Evolutionary conservation across 2,888 invertebrate genomes (phyloP).

Genomic region (Tolmerus cingulatus): DNA sequence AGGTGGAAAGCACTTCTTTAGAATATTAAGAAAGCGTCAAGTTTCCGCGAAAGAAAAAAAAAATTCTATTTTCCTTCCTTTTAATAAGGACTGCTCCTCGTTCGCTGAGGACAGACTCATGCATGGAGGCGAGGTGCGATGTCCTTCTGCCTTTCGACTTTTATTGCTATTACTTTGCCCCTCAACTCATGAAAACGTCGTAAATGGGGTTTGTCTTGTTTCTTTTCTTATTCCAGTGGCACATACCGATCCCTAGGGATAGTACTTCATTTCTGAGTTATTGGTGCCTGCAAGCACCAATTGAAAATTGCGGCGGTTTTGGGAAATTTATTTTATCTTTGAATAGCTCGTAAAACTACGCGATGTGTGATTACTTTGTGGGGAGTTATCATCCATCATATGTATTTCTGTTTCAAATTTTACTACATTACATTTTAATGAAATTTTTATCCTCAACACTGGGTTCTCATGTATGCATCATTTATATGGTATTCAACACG

Average conservation of each 20-base stretch:
- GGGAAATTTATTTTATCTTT: not conserved
- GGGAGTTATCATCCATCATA: not conserved
- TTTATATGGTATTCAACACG: not conserved
- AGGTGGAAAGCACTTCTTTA: constrained; percentile 7
- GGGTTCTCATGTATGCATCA: not conserved
- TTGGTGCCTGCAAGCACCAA: not conserved
- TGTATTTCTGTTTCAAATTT: not conserved
- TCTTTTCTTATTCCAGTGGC: not conserved
- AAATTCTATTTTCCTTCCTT: not conserved
- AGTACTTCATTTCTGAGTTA: not conserved
- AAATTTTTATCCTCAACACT: not conserved
- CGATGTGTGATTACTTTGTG: not conserved
- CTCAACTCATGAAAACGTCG: not conserved
- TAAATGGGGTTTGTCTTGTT: not conserved
- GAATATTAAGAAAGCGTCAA: not conserved
- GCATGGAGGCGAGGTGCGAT: not conserved
- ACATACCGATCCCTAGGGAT: not conserved
- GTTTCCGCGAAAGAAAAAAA: not conserved
- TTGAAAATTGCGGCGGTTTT: not conserved
- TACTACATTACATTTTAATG: not conserved
- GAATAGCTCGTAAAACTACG: not conserved
- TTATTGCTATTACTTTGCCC: not conserved
- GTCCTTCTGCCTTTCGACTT: not conserved
- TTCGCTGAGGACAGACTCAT: not conserved
- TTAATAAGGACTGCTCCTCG: not conserved